Base-by-base conservation (phyloP, 1,140 invertebrate species). In the Thaumetopoea pityocampa region DNA sequence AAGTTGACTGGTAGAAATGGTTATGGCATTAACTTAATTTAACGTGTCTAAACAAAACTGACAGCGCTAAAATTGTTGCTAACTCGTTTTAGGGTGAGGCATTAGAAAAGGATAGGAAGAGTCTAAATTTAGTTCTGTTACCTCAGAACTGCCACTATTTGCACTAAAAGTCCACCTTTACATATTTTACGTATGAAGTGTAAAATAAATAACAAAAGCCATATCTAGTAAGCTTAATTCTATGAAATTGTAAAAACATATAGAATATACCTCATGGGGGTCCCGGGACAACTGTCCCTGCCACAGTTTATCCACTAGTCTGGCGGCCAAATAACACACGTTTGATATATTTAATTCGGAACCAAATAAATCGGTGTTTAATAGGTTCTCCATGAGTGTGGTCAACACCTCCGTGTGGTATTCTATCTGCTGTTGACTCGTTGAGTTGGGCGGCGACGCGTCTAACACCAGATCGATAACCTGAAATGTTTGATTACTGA, bases 271-370 rank as follows among this genome's bases (percentile, higher is more conserved):
- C 74, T 98, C 96, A 67, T 98, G 95, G 0, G 96, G 93, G 81
- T 98, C 95, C 74, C 95, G 92, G 0, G 90, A 91, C 26, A 97
- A 86, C 28, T 92, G 90, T 5, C 96, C 96, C 85, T 98, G 96
- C 98, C 98, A 99, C 27, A 99, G 85, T 86, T 98, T 98, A 69
- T 99, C 98, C 2, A 99, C 97, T 20, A 99, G 90, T 53, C 97
- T 87, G 0, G 95, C 93, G 0, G 95, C 93, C 38, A 98, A 89
- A 67, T 98, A 98, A 67, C 96, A 98, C 0, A 98, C 94, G 85
- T 97, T 98, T 0, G 94, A 92, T 41, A 97, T 93, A 70, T 96
- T 92, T 24, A 93, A 91, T 5, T 90, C 90, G 22, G 92, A 92
- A 8, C 94, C 93, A 47, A 92, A 94, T 0, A 94, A 88, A 85